Evolutionary conservation across 2,888 invertebrate species (phyloP), one percentile per base, ranked within the genome.

Genomic region (Synanthedon myopaeformis): DNA sequence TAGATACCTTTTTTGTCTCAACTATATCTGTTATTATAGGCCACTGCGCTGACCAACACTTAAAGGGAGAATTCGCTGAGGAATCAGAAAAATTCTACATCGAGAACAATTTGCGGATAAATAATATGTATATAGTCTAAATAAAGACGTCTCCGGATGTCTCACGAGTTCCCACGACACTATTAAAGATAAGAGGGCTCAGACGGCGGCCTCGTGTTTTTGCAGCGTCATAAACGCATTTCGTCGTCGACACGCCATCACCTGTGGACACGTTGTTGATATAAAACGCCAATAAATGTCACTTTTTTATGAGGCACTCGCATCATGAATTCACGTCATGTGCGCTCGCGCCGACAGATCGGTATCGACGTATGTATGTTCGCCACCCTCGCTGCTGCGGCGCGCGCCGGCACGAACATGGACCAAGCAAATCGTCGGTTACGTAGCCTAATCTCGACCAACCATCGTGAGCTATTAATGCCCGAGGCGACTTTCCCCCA

Each of bases 241-340:
- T 70, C 73, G 77, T 76, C 67, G 75, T 66, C 74, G 73, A 61
- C 70, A 68, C 73, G 72, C 63, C 70, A 75, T 80, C 83, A 82
- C 76, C 76, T 78, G 79, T 63, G 61, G 69, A 74, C 83, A 81
- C 82, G 79, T 78, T 74, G 81, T 80, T 85, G 83, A 81, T 83
- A 85, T 86, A 84, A 87, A 84, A 80, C 72, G 78, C 82, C 82
- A 85, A 84, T 87, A 85, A 87, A 84, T 78, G 86, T 85, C 86
- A 85, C 83, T 83, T 85, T 84, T 86, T 87, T 86, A 85, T 85
- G 82, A 82, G 72, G 69, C 75, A 66, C 70, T 69, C 72, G 69
- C 71, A 67, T 72, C 64, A 65, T 67, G 77, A 65, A 83, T 79
- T 79, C 85, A 70, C 59, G 80, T 86, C 85, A 86, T 86, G 86